These are phyloP conservation scores for Istiophorus platypterus DNA, from an alignment of 2,113 vertebrate genomes.

Conservation along the genomic window DNA sequence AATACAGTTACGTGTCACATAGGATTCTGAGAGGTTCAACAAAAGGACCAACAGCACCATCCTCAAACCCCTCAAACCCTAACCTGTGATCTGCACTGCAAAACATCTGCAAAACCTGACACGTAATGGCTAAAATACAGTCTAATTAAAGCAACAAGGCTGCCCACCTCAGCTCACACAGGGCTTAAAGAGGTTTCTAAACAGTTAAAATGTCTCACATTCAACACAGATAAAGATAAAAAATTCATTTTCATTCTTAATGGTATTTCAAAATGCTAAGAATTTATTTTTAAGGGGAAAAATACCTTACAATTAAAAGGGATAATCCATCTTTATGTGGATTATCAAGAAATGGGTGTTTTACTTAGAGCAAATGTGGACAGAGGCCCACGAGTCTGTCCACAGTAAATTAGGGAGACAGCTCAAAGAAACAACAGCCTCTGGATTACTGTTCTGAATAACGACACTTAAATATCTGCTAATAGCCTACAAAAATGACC, in stretches of 20 bases:
- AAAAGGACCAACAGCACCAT: conserved; percentile 2
- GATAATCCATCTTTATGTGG: conserved; percentile 6
- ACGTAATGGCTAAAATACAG: conserved; percentile 62
- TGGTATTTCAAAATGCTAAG: conserved; percentile 49
- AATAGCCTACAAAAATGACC: neutral
- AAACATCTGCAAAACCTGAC: conserved; percentile 62
- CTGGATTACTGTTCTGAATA: conserved; percentile 9
- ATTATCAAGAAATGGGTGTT: conserved; percentile 15
- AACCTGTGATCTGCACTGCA: conserved; percentile 51
- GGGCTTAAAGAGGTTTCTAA: conserved; percentile 46
- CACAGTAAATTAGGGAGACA: neutral
- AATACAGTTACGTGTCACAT: conserved; percentile 68
- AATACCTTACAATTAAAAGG: conserved; percentile 20
- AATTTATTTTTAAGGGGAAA: conserved; percentile 36
- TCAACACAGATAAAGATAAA: conserved; percentile 66
- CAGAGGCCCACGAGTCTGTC: no score
- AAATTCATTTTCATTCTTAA: conserved; percentile 41
- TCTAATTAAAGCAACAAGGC: conserved; percentile 69
- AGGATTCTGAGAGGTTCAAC: conserved; percentile 32
- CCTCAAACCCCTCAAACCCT: conserved; percentile 16
- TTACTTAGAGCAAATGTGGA: no score
- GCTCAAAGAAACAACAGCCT: conserved; percentile 4
- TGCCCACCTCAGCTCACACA: conserved; percentile 47
- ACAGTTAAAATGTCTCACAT: conserved; percentile 68
- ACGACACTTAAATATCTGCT: conserved; percentile 17